Evolutionary conservation across 2,888 invertebrate genomes (phyloP).

Genomic region (Thereva nobilitata): DNA sequence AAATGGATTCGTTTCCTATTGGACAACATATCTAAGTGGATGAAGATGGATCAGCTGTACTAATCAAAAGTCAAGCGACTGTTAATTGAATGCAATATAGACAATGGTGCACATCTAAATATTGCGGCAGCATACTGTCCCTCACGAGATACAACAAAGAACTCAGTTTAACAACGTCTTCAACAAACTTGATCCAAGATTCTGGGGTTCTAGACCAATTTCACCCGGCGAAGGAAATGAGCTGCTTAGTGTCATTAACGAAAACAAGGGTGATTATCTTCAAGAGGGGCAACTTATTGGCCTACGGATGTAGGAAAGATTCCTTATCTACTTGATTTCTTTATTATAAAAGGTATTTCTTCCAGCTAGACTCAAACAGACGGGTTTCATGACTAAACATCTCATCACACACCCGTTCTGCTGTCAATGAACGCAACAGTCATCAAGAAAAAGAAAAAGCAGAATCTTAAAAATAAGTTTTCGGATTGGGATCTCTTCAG

Average conservation of each 20-base stretch:
- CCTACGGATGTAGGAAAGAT: not conserved
- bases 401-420: not conserved
- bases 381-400: not conserved
- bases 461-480: not conserved
- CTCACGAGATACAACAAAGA: too few species aligned
- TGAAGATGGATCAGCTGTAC: too few species aligned
- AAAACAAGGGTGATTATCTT: not conserved
- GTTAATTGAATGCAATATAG: too few species aligned
- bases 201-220: not conserved
- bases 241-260: not conserved
- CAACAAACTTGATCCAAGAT: too few species aligned
- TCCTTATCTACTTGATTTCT: not conserved
- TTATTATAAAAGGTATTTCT: not conserved
- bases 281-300: not conserved
- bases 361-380: not conserved
- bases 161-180: too few species aligned
- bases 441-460: not conserved
- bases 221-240: not conserved
- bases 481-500: not conserved
- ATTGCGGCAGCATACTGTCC: too few species aligned
- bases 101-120: too few species aligned
- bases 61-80: too few species aligned
- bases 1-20: too few species aligned
- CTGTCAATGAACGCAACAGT: not conserved
- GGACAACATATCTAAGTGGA: too few species aligned